Base-by-base conservation (phyloP, 2,113 vertebrate species). In the Salvator merianae region DNA sequence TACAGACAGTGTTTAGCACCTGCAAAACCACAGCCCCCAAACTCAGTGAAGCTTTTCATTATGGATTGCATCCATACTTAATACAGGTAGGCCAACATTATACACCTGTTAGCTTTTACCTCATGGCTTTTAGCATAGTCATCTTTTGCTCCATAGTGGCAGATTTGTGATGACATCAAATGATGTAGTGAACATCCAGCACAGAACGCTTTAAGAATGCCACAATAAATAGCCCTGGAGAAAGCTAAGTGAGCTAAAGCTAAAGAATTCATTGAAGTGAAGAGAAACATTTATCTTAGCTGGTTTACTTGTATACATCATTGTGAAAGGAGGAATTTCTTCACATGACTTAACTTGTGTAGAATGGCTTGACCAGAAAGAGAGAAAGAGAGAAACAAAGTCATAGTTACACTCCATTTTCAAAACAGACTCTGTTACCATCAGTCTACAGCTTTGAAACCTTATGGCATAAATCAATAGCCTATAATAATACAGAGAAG, bases 151-250 rank as follows among this genome's bases (percentile, higher is more conserved):
- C 50, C 68, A 47, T 91, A 79, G 65, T 87, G 73, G 63, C 59
- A 59, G 47, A 88, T 83, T 88, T 88, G 71, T 90, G 90, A 86
- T 88, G 83, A 87, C 83, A 79, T 83, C 84, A 93, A 93, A 91
- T 91, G 12, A 93, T 90, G 91, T 87, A 92, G 47, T 87, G 28
- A 77, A 72, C 66, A 74, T 81, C 84, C 91, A 86, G 81, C 9
- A 14, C 77, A 34, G 84, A 88, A 88, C 86, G 89, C 90, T 94
- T 87, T 92, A 87, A 87, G 91, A 90, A 80, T 85, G 32, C 70
- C 74, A 72, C 50, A 86, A 72, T 90, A 90, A 91, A 91, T 89
- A 88, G 53, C 75, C 81, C 86, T 85, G 63, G 88, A 55, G 20
- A 65, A 88, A 69, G 32, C 82, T 38, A 79, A 72, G 73, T 79